phyloP scores from a whole-genome alignment of 2,113 vertebrate species.

The Mola mola region DNA sequence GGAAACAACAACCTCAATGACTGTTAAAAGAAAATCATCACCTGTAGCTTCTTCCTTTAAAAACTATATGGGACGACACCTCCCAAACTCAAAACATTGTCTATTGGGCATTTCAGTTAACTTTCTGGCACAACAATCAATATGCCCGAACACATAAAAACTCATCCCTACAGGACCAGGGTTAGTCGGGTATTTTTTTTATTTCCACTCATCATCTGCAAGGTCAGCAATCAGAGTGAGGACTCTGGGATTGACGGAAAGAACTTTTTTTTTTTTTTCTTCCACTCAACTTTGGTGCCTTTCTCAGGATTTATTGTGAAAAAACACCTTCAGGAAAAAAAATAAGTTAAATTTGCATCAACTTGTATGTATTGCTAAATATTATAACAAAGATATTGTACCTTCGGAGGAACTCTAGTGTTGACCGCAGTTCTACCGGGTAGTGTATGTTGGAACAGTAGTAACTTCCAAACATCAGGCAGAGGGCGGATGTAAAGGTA shows the following conservation, averaged over 20 bases:
- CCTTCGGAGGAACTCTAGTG: slow-evolving; percentile 25
- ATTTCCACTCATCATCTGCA: slow-evolving; percentile 3
- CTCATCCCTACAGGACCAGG: not conserved
- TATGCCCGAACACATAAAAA: not conserved
- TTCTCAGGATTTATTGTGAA: slow-evolving; percentile 8
- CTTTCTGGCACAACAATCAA: not conserved
- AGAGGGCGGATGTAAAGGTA: slow-evolving; percentile 24
- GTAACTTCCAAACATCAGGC: slow-evolving; percentile 30
- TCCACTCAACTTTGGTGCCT: slow-evolving; percentile 4
- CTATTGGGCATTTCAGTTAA: too few relatives aligned
- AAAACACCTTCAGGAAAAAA: slow-evolving; percentile 5
- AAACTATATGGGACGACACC: too few relatives aligned
- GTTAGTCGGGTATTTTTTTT: too few relatives aligned
- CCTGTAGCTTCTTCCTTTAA: too few relatives aligned
- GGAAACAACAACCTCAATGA: too few relatives aligned
- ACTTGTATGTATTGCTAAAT: too few relatives aligned
- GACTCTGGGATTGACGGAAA: slow-evolving; percentile 3
- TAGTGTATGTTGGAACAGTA: slow-evolving; percentile 17
- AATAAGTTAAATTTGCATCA: not conserved
- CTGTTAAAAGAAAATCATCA: too few relatives aligned
- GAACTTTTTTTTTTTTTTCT: not conserved
- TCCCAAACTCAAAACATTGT: too few relatives aligned
- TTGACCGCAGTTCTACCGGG: slow-evolving; percentile 27
- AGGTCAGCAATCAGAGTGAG: slow-evolving; percentile 2
- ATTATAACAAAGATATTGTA: not conserved